phyloP scores from a whole-genome alignment of 2,113 vertebrate genomes.

The Hypocryptadius cinnamomeus region DNA sequence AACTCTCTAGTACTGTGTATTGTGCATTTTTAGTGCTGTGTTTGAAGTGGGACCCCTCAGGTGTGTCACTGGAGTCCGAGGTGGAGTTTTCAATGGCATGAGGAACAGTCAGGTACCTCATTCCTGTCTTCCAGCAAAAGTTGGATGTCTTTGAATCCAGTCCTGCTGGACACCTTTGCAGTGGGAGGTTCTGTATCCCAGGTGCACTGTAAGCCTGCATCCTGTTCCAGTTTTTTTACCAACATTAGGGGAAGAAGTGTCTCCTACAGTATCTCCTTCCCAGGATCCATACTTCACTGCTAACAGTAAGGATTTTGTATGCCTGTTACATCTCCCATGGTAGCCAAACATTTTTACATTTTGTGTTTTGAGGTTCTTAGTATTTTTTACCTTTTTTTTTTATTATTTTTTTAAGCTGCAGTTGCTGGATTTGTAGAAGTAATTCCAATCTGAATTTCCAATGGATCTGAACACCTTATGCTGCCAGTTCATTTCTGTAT shows the following conservation, averaged over 20 bases:
- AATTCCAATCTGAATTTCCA: neutral
- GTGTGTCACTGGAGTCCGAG: neutral
- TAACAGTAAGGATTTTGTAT: neutral
- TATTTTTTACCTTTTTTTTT: neutral
- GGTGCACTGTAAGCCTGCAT: neutral
- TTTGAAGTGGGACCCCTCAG: neutral
- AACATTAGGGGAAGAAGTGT: neutral
- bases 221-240: neutral
- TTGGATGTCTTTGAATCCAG: neutral
- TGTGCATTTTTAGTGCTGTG: neutral
- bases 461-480: neutral
- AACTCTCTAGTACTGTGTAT: neutral
- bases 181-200: neutral
- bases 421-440: neutral
- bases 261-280: neutral
- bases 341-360: neutral
- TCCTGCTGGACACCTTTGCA: neutral
- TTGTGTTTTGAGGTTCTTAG: neutral
- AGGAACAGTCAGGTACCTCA: neutral
- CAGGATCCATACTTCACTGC: neutral
- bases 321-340: neutral
- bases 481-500: neutral
- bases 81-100: neutral
- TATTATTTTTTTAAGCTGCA: neutral
- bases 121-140: neutral